Conservation (phyloP, 2,888 invertebrate species). For the Heliconius cydno region DNA sequence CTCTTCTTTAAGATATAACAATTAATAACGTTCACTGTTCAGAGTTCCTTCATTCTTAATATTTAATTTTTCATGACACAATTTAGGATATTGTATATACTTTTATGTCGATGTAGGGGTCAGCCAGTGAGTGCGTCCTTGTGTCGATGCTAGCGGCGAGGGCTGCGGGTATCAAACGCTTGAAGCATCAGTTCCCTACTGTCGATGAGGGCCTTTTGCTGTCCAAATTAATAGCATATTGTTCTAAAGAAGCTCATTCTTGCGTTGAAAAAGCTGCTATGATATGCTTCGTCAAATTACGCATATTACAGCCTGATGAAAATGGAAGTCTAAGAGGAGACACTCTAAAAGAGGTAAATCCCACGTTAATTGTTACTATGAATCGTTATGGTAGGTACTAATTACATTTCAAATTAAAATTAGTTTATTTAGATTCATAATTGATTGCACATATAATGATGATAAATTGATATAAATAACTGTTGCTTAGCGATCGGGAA, state of each 20-base stretch:
- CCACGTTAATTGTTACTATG: not conserved
- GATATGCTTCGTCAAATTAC: constrained; percentile 95
- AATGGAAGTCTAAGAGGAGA: constrained; percentile 91
- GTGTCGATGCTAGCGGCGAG: constrained; percentile 96
- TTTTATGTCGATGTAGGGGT: constrained; percentile 85
- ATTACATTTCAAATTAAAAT: not conserved
- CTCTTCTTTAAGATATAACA: not conserved
- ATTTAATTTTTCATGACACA: not conserved
- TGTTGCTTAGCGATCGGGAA: no score
- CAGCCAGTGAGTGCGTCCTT: constrained; percentile 97
- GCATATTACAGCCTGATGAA: constrained; percentile 94
- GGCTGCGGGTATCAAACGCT: constrained; percentile 92
- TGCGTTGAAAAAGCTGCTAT: constrained; percentile 97
- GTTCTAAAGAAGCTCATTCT: constrained; percentile 95
- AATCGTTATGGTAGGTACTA: not conserved
- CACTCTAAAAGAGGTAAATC: constrained; percentile 88
- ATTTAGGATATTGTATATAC: not conserved
- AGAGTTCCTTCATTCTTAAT: not conserved
- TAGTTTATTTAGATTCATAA: not conserved
- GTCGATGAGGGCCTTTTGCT: constrained; percentile 95
- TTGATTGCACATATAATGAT: not conserved
- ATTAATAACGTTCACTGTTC: not conserved
- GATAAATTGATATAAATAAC: not conserved
- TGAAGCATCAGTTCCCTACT: constrained; percentile 93
- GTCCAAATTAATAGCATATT: constrained; percentile 96